Conservation (phyloP, 2,888 invertebrate genomes). For the Anthophora plumipes region DNA sequence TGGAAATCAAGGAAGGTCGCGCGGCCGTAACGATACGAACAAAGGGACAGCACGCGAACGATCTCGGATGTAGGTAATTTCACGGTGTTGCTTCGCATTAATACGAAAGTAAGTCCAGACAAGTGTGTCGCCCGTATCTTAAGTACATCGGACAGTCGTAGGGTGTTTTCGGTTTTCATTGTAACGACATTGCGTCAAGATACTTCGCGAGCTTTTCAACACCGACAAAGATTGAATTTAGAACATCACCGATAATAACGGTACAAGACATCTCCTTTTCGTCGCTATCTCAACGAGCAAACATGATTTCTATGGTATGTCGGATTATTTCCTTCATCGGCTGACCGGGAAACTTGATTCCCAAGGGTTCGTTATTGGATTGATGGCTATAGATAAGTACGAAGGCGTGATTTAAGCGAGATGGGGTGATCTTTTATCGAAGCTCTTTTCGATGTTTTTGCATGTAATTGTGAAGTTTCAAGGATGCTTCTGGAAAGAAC, state of each 20-base stretch:
- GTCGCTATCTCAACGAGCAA: slow-evolving; percentile 9
- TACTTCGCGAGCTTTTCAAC: slow-evolving; percentile 61
- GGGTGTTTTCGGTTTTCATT: background rate
- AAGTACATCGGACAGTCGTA: slow-evolving; percentile 34
- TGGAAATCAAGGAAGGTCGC: slow-evolving; percentile 52
- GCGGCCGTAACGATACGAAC: slow-evolving; percentile 25
- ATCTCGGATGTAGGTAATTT: slow-evolving; percentile 77
- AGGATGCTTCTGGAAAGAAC: too few relatives aligned
- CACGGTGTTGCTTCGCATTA: slow-evolving; percentile 80
- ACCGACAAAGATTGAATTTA: slow-evolving; percentile 64
- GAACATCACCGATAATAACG: slow-evolving; percentile 49
- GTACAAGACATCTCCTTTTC: background rate
- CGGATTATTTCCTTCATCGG: slow-evolving; percentile 42
- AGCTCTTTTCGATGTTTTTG: too few relatives aligned
- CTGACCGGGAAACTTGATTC: slow-evolving; percentile 35
- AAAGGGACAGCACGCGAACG: slow-evolving; percentile 53
- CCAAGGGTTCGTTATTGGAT: slow-evolving; percentile 17
- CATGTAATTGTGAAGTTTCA: too few relatives aligned
- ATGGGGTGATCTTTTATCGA: too few relatives aligned
- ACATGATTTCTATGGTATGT: slow-evolving; percentile 29
- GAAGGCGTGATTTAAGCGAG: background rate
- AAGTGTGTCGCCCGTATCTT: slow-evolving; percentile 46
- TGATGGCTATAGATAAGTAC: background rate
- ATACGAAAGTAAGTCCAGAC: slow-evolving; percentile 64
- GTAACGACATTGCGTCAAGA: slow-evolving; percentile 1